A percentile compares a stretch with the other conserved stretches of the same genome.
Evolutionary conservation across 1,140 invertebrate genomes (phyloP).

Genomic region (Bombus terrestris): DNA sequence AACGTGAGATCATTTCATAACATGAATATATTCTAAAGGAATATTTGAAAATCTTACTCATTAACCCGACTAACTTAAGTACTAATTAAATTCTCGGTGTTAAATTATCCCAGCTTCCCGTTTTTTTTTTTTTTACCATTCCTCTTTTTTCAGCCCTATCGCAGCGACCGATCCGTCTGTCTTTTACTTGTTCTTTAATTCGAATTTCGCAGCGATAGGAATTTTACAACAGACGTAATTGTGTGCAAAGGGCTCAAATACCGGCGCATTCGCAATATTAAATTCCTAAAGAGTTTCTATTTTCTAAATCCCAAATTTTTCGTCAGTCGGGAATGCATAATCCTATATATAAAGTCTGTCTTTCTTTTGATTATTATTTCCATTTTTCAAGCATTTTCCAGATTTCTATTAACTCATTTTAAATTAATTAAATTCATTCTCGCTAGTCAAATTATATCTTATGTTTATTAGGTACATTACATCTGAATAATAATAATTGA

Average conservation of each 20-base stretch:
- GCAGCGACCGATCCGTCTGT: not conserved
- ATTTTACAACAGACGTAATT: not conserved
- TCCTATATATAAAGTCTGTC: too few species aligned
- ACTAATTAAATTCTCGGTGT: slow-evolving; percentile 38
- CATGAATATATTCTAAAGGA: slow-evolving; percentile 24
- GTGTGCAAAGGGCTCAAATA: slow-evolving; percentile 52
- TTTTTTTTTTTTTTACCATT: slow-evolving; percentile 9
- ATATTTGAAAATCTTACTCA: slow-evolving; percentile 42
- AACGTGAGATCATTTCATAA: slow-evolving; percentile 21
- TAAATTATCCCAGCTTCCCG: slow-evolving; percentile 1
- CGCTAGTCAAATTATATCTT: too few species aligned
- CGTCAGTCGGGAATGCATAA: not conserved
- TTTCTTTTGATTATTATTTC: not conserved
- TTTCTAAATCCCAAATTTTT: not conserved
- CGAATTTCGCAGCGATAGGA: slow-evolving; percentile 20
- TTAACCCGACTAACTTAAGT: slow-evolving; percentile 50
- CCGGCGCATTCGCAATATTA: slow-evolving; percentile 68
- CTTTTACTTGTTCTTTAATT: not conserved
- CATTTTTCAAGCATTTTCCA: not conserved
- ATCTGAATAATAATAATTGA: too few species aligned
- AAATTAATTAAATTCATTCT: too few species aligned
- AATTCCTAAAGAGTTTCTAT: slow-evolving; percentile 53
- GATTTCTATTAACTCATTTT: not conserved
- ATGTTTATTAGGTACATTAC: too few species aligned
- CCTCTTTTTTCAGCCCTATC: slow-evolving; percentile 14